Evolutionary conservation across 2,888 invertebrate genomes (phyloP), one percentile per base, ranked within the genome.

Genomic region (Cephus rjabovi): DNA sequence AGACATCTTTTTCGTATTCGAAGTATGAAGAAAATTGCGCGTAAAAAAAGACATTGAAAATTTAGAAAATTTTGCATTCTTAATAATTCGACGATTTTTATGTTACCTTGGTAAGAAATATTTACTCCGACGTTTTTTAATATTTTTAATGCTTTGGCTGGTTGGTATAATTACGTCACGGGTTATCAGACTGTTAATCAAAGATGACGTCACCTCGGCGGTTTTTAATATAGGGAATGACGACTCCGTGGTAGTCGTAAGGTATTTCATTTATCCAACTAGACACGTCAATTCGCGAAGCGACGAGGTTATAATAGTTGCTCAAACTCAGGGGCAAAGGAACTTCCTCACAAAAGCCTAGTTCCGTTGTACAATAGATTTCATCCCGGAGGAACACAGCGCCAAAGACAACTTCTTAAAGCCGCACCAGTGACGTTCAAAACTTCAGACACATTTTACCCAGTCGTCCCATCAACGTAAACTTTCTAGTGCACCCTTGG

Each of bases 391-490:
- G 84, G 80, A 82, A 77, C 81, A 75, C 71, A 77, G 69, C 79
- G 35, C 80, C 82, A 70, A 82, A 82, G 85, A 86, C 87, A 87
- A 89, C 85, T 89, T 88, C 89, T 88, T 89, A 86, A 87, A 88
- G 83, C 86, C 82, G 79, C 81, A 76, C 76, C 81, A 80, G 78
- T 81, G 84, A 84, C 86, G 85, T 86, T 85, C 85, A 86, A 89
- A 56, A 88, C 86, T 88, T 88, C 83, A 83, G 85, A 86, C 87
- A 86, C 87, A 87, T 87, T 89, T 88, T 84, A 86, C 84, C 82
- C 79, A 71, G 80, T 74, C 79, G 82, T 83, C 85, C 86, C 83
- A 86, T 87, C 86, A 88, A 84, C 84, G 83, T 83, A 84, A 89
- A 86, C 86, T 88, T 86, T 56, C 23, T 56, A 56, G 56, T 56